A percentile compares a stretch with the other conserved stretches of the same genome.
These are phyloP conservation scores for Irena cyanogastra DNA, from an alignment of 2,113 vertebrate species.

Conservation along the genomic window DNA sequence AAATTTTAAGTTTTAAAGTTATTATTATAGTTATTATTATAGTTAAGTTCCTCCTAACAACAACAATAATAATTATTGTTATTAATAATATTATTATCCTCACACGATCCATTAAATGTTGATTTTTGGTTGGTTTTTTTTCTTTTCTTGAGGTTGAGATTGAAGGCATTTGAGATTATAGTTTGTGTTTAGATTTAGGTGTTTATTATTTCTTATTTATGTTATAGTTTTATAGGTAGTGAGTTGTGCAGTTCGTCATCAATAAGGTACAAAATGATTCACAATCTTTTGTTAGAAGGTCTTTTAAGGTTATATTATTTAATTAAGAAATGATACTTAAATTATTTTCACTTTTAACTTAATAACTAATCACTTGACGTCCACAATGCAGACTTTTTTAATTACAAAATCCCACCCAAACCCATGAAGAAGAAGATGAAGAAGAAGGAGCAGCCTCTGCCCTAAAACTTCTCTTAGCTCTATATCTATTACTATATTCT, in stretches of 20 bases:
- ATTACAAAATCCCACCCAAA: no score
- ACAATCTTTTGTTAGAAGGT: neutral
- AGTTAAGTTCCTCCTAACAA: neutral
- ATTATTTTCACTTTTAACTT: no score
- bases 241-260: neutral
- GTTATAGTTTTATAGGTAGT: neutral
- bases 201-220: neutral
- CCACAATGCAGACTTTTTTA: no score
- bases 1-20: neutral
- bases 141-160: neutral
- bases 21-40: no score
- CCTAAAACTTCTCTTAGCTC: no score
- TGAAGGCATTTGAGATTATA: neutral
- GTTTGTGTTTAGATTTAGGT: neutral
- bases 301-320: neutral
- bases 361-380: no score
- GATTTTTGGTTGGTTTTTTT: no score
- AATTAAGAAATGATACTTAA: no score
- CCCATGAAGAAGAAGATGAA: no score
- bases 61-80: no score
- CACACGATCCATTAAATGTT: neutral
- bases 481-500: no score
- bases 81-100: neutral
- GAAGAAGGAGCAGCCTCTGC: no score
- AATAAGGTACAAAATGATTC: neutral